These are phyloP conservation scores for Choristoneura rosaceana DNA, from an alignment of 2,888 invertebrate genomes.

Conservation along the genomic window DNA sequence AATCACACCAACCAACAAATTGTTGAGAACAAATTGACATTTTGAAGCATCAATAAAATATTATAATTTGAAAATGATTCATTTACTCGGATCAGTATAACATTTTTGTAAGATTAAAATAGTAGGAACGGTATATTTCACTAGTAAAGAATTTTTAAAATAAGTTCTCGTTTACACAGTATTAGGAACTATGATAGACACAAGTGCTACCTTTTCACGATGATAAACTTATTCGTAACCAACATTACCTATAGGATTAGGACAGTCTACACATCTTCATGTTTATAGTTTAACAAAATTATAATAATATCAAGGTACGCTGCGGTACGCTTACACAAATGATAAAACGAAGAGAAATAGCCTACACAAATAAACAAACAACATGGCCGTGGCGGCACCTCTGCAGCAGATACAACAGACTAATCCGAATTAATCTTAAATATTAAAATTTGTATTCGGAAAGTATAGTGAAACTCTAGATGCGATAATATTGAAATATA, in stretches of 20 bases:
- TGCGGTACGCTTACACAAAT: constrained; percentile 54
- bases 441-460: constrained; percentile 86
- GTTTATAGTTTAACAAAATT: constrained; percentile 68
- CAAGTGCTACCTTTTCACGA: constrained; percentile 79
- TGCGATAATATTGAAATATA: constrained; percentile 86
- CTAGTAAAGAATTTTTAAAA: constrained; percentile 84
- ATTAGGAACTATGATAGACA: constrained; percentile 85
- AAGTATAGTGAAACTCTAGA: constrained; percentile 86
- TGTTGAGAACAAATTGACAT: constrained; percentile 40
- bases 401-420: constrained; percentile 83
- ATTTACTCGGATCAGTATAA: constrained; percentile 51
- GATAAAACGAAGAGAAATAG: constrained; percentile 55
- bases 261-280: constrained; percentile 53
- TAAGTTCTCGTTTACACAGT: constrained; percentile 83
- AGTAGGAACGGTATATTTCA: constrained; percentile 85
- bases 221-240: constrained; percentile 77
- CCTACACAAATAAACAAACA: constrained; percentile 75
- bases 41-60: constrained; percentile 57
- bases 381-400: constrained; percentile 82
- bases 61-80: constrained; percentile 42
- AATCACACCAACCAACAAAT: constrained; percentile 37
- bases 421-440: constrained; percentile 85
- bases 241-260: constrained; percentile 68
- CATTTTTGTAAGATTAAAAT: constrained; percentile 77
- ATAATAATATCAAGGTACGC: constrained; percentile 62